Evolutionary conservation across 2,888 invertebrate genomes (phyloP).

Genomic region (Pristionchus arcanus): DNA sequence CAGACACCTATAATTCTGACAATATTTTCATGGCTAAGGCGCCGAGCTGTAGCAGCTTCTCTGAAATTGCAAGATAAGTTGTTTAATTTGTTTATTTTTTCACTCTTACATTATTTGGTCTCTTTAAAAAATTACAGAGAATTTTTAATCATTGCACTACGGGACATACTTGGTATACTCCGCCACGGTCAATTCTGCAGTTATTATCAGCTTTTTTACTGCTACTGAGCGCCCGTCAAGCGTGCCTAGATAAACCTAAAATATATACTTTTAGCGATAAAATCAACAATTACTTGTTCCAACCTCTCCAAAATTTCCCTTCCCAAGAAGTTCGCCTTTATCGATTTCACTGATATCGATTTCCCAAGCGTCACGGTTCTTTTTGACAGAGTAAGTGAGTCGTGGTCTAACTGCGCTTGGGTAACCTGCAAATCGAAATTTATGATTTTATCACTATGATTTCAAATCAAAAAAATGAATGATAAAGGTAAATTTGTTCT

Average conservation of each 20-base stretch:
- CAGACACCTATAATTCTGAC: background rate
- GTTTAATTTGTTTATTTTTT: no score
- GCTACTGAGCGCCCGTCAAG: background rate
- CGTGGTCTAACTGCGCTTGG: background rate
- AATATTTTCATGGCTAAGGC: background rate
- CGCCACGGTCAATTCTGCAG: no score
- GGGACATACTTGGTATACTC: no score
- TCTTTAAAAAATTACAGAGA: no score
- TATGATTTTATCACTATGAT: no score
- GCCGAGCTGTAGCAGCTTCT: background rate
- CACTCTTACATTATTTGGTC: no score
- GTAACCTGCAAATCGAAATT: background rate
- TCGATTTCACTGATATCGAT: background rate
- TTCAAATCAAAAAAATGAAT: no score
- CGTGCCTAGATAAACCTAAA: background rate
- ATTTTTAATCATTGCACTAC: no score
- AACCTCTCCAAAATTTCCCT: no score
- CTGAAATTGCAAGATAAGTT: background rate
- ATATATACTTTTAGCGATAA: background rate
- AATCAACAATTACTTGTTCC: no score
- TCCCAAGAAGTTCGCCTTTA: background rate
- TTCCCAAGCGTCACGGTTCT: background rate
- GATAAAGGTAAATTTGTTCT: no score
- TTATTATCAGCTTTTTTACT: background rate
- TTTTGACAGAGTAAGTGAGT: background rate